These are phyloP conservation scores for Zapornia atra DNA, from an alignment of 2,113 vertebrate species.

Conservation along the genomic window DNA sequence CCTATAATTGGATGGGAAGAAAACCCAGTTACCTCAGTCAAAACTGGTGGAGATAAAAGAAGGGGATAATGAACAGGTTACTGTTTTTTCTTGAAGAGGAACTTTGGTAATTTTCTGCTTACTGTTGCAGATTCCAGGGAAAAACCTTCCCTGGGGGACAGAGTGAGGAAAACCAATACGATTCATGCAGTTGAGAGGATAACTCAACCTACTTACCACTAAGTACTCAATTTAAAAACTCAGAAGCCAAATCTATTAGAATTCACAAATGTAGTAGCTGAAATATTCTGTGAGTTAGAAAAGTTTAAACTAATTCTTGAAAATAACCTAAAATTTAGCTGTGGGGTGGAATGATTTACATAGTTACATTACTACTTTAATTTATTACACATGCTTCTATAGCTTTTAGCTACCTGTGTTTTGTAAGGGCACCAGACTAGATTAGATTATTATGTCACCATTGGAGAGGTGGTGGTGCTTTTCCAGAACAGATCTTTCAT, in stretches of 20 bases:
- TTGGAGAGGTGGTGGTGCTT: neutral
- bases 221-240: neutral
- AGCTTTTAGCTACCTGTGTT: neutral
- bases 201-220: neutral
- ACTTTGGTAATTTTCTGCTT: neutral
- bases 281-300: neutral
- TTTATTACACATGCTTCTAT: neutral
- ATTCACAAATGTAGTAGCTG: neutral
- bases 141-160: neutral
- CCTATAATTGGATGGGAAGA: neutral
- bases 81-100: neutral
- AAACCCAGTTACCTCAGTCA: neutral
- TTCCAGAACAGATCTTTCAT: neutral
- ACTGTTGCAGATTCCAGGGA: neutral
- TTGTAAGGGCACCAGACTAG: neutral
- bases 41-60: neutral
- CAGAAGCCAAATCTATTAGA: neutral
- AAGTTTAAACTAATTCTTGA: neutral
- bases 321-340: neutral
- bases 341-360: neutral
- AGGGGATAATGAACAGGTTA: neutral
- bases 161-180: neutral
- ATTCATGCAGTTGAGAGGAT: neutral
- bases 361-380: neutral
- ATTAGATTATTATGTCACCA: neutral